These are phyloP conservation scores for Pecten maximus DNA, from an alignment of 2,888 invertebrate species.

Conservation along the genomic window DNA sequence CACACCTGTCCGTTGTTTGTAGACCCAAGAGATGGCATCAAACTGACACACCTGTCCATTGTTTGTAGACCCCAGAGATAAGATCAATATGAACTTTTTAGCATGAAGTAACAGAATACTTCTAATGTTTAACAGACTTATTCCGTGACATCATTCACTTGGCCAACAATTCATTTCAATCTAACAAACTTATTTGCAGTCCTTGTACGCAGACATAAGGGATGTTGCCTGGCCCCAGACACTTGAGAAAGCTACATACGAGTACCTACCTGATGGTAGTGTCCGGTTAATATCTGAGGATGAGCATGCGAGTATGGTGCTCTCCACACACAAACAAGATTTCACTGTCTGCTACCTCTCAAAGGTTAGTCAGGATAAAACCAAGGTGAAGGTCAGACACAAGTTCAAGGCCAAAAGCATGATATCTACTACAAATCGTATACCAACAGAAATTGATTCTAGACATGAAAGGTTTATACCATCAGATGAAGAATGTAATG, in stretches of 20 bases:
- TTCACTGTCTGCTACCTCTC: slow-evolving; percentile 78
- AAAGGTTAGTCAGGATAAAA: slow-evolving; percentile 66
- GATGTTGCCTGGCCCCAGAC: slow-evolving; percentile 73
- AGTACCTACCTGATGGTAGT: slow-evolving; percentile 73
- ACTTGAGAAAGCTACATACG: slow-evolving; percentile 61
- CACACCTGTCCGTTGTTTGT: too few species aligned
- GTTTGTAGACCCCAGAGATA: too few species aligned
- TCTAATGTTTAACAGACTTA: too few species aligned
- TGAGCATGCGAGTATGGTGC: slow-evolving; percentile 75
- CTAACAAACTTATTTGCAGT: slow-evolving; percentile 70
- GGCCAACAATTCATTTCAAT: too few species aligned
- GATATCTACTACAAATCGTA: background rate
- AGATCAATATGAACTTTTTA: too few species aligned
- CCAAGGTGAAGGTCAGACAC: slow-evolving; percentile 48
- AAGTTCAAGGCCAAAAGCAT: slow-evolving; percentile 37
- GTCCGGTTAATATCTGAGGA: slow-evolving; percentile 71
- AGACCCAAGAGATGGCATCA: too few species aligned
- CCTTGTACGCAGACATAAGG: slow-evolving; percentile 73
- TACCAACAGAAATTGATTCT: background rate
- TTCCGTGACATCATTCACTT: too few species aligned
- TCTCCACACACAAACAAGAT: slow-evolving; percentile 76
- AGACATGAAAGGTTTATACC: background rate
- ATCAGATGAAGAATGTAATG: background rate
- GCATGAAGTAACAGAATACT: too few species aligned
- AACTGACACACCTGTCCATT: too few species aligned